Conservation (phyloP, 1,140 invertebrate genomes). For the Delia radicum region DNA sequence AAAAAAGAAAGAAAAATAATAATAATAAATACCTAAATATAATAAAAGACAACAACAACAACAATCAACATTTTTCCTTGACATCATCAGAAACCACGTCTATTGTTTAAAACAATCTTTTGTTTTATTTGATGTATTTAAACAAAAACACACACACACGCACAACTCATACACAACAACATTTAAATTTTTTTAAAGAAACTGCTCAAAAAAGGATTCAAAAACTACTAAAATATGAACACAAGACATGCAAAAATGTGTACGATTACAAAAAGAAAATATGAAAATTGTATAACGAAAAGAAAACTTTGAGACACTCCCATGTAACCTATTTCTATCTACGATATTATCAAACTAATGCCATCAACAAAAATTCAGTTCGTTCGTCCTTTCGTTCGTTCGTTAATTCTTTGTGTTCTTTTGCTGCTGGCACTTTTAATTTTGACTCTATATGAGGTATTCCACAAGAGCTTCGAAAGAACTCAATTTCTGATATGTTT, state of each 20-base stretch:
- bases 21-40: too few species aligned
- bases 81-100: constrained; percentile 2
- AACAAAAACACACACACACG: background rate
- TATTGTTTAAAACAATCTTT: background rate
- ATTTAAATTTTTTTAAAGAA: background rate
- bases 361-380: too few species aligned
- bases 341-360: too few species aligned
- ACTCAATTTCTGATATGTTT: too few species aligned
- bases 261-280: background rate
- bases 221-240: background rate
- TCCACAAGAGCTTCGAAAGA: too few species aligned
- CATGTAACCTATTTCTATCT: background rate
- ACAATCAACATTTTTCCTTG: constrained; percentile 18
- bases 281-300: background rate
- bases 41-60: background rate
- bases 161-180: background rate
- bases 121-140: background rate
- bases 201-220: background rate
- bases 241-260: background rate
- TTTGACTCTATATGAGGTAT: too few species aligned
- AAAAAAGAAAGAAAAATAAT: background rate
- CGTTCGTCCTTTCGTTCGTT: background rate
- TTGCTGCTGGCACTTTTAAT: background rate
- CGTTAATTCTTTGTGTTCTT: background rate
- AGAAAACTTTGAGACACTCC: background rate